Evolutionary conservation across 2,888 invertebrate species (phyloP).

Genomic region (Carterocephalus palaemon): DNA sequence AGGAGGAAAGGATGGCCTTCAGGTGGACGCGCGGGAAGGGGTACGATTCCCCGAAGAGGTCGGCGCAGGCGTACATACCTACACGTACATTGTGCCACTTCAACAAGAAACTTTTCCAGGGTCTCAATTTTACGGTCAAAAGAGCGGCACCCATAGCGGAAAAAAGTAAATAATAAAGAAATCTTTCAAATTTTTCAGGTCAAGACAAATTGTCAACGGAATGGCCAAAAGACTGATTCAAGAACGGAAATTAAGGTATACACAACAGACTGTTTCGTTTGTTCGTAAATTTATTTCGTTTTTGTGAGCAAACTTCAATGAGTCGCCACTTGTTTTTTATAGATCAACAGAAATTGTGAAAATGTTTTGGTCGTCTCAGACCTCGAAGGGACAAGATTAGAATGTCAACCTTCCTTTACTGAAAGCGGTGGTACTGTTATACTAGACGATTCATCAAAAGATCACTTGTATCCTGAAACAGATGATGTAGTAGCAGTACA

Average conservation of each 20-base stretch:
- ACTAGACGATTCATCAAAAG: slow-evolving; percentile 18
- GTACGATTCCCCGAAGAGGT: no score
- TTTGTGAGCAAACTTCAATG: no score
- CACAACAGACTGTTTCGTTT: slow-evolving; percentile 12
- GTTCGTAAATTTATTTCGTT: slow-evolving; percentile 1
- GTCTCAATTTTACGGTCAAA: no score
- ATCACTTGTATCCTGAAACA: neutral
- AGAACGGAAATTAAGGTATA: slow-evolving; percentile 43
- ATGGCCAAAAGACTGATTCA: slow-evolving; percentile 36
- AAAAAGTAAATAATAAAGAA: no score
- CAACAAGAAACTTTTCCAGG: no score
- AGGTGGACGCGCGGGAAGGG: no score
- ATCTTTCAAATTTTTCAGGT: slow-evolving; percentile 28
- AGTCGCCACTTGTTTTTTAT: slow-evolving; percentile 19
- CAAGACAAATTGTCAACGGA: slow-evolving; percentile 32
- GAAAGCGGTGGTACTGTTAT: slow-evolving; percentile 24
- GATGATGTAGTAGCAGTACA: slow-evolving; percentile 20
- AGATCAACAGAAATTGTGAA: slow-evolving; percentile 35
- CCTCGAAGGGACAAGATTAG: slow-evolving; percentile 9
- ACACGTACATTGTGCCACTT: no score
- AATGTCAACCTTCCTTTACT: slow-evolving; percentile 14
- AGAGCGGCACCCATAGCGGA: no score
- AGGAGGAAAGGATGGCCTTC: no score
- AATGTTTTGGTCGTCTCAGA: slow-evolving; percentile 20
- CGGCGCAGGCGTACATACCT: no score